Evolutionary conservation across 2,797 vertebrate genomes (phyloP).

Genomic region (Leucoraja ocellata): DNA sequence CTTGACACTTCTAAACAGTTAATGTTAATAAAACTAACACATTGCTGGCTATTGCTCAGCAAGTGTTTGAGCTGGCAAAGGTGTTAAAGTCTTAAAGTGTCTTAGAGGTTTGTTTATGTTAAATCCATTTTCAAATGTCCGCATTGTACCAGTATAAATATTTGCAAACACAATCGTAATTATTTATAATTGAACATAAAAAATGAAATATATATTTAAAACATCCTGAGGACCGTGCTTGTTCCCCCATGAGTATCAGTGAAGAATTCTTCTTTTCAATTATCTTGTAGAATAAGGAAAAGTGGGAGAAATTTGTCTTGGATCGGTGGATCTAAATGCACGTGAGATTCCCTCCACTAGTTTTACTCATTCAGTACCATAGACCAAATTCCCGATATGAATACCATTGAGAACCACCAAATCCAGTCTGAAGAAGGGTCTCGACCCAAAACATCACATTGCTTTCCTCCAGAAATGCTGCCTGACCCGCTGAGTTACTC

Average conservation of each 20-base stretch:
- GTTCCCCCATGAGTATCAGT: background rate
- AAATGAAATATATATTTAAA: constrained; percentile 29
- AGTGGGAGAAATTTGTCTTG: background rate
- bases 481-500: too few relatives aligned
- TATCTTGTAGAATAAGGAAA: background rate
- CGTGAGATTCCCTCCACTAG: too few relatives aligned
- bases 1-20: background rate
- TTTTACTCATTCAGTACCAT: too few relatives aligned
- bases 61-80: background rate
- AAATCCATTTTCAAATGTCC: constrained; percentile 25
- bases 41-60: background rate
- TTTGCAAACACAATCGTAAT: constrained; percentile 22
- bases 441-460: too few relatives aligned
- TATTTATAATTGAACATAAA: constrained; percentile 28
- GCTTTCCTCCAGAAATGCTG: too few relatives aligned
- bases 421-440: too few relatives aligned
- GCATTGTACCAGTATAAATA: constrained; percentile 25
- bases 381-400: too few relatives aligned
- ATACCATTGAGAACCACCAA: too few relatives aligned
- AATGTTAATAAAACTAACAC: background rate
- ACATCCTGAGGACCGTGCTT: background rate
- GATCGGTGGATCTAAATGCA: too few relatives aligned
- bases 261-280: background rate
- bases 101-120: background rate
- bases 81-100: background rate